Conservation (phyloP, 2,113 vertebrate species). For the Tringa solitaria region DNA sequence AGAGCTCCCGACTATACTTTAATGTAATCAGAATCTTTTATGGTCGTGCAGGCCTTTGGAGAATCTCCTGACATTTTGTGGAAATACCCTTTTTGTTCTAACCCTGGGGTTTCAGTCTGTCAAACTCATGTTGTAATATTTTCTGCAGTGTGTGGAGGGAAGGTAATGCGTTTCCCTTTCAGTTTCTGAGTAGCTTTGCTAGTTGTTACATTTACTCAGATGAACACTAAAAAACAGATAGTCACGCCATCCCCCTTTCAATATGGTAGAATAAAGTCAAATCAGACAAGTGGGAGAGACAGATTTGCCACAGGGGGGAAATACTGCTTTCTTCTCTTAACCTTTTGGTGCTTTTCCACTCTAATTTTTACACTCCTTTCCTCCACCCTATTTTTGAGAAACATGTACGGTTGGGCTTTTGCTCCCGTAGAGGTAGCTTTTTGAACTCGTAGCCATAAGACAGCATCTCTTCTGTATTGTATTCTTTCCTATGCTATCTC, state of each 20-base stretch:
- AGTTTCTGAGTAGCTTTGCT: background rate
- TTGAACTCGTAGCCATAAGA: rapidly evolving
- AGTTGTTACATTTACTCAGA: background rate
- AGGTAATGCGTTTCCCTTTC: background rate
- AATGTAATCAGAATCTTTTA: background rate
- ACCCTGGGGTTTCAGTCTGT: background rate
- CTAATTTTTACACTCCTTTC: background rate
- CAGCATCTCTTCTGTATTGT: background rate
- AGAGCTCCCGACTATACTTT: background rate
- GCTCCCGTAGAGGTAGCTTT: background rate
- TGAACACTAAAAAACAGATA: background rate
- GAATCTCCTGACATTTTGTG: background rate
- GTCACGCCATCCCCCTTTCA: background rate
- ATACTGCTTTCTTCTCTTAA: background rate
- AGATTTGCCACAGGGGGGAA: background rate
- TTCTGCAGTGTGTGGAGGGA: background rate
- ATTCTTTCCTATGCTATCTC: background rate
- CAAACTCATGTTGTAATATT: background rate
- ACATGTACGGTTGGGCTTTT: background rate
- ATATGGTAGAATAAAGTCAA: background rate
- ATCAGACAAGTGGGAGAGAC: background rate
- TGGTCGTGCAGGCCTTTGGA: background rate
- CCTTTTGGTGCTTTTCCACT: background rate
- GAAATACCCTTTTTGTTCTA: background rate
- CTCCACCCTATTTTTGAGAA: background rate